Evolutionary conservation across 1,140 invertebrate genomes (phyloP), one percentile per base, ranked within the genome.

Genomic region (Orchestia grillus): DNA sequence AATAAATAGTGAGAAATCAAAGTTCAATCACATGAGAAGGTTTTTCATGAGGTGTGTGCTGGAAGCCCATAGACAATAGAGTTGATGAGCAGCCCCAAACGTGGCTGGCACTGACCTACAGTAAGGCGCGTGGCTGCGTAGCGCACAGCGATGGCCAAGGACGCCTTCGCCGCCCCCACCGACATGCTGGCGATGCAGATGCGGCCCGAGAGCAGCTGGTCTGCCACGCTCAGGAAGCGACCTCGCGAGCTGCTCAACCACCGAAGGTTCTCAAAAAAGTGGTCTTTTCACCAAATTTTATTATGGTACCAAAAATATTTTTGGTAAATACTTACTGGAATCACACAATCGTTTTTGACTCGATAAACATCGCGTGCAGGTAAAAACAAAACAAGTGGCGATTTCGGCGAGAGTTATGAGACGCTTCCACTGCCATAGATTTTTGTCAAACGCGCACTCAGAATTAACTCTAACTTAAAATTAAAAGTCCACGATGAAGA

Each of bases 171-270:
- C 0, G 96, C 97, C 23, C 97, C 97, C 96, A 97, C 96, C 43
- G 97, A 97, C 97, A 97, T 97, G 88, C 96, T 97, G 23, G 97
- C 97, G 96, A 97, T 97, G 95, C 97, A 97, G 92, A 97, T 97
- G 87, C 97, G 96, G 53, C 97, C 97, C 40, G 97, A 97, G 53
- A 97, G 96, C 87, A 97, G 96, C 97, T 97, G 97, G 96, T 97
- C 97, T 43, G 97, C 97, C 62, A 97, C 97, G n/a, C 97, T 97
- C 44, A 97, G 97, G 96, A 97, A 97, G 36, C 97, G 96, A 40
- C 96, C 97, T 36, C 97, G 97, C 41, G 96, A 90, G 88, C 96
- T 97, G 96, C 47, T 8, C 19, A 53, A 53, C 19, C 47, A 53
- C 47, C 19, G 6, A 19, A 41, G 47, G 19, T 6, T 53, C 19